Evolutionary conservation across 2,797 vertebrate genomes (phyloP).

Genomic region (Toxotes lorentzi): DNA sequence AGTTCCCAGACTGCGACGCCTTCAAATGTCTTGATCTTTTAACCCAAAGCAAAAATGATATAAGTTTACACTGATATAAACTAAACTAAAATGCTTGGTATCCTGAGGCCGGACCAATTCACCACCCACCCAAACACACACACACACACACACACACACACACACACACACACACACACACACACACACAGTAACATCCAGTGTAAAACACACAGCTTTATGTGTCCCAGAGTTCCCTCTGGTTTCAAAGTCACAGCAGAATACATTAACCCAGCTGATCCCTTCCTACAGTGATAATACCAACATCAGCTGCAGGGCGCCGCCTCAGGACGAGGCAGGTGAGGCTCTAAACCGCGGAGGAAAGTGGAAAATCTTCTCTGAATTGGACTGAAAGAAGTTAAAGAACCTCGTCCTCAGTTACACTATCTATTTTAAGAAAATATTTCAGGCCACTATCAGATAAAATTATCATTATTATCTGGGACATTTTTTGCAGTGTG

Average conservation of each 20-base stretch:
- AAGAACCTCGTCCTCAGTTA: neutral
- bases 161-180: neutral
- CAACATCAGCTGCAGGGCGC: neutral
- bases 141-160: neutral
- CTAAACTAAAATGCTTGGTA: no score
- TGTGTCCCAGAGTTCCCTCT: neutral
- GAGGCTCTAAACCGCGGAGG: neutral
- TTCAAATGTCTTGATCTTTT: no score
- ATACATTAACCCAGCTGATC: neutral
- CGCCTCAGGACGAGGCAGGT: neutral
- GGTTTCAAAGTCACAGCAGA: neutral
- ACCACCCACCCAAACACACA: neutral
- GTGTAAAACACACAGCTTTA: neutral
- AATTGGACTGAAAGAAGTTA: neutral
- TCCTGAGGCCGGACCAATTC: no score
- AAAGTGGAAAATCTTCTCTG: neutral
- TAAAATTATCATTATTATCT: constrained; percentile 29
- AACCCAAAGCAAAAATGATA: no score
- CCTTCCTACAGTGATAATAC: neutral
- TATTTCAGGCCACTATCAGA: constrained; percentile 8
- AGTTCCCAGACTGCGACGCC: no score
- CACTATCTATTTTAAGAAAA: constrained; percentile 14
- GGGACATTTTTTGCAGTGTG: constrained; percentile 22
- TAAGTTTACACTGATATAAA: no score
- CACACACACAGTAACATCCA: neutral